Evolutionary conservation across 2,113 vertebrate species (phyloP).

Genomic region (Labeo catla): DNA sequence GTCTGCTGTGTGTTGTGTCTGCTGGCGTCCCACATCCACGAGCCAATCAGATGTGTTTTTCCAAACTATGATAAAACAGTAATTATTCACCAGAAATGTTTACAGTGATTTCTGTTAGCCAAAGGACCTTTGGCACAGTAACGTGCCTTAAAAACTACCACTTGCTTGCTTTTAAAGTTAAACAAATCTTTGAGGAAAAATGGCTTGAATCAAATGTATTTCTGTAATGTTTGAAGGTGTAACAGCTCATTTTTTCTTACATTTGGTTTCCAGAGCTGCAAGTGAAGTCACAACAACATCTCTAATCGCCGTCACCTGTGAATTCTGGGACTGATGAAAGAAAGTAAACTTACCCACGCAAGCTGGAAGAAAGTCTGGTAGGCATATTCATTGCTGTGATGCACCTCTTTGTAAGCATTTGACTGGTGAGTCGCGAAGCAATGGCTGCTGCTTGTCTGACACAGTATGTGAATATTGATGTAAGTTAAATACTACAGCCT

Average conservation of each 20-base stretch:
- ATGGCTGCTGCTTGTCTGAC: background rate
- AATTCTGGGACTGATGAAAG: background rate
- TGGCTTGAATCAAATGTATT: background rate
- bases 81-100: constrained; percentile 48
- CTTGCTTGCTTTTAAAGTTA: background rate
- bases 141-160: background rate
- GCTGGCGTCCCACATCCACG: constrained; percentile 32
- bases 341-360: background rate
- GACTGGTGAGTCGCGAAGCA: background rate
- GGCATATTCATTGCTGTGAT: background rate
- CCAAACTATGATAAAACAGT: constrained; percentile 38
- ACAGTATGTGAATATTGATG: background rate
- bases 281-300: background rate
- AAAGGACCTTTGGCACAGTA: constrained; percentile 29
- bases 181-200: constrained; percentile 8
- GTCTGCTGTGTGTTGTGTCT: constrained; percentile 43
- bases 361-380: constrained; percentile 2
- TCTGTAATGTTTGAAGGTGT: background rate
- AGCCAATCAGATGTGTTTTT: constrained; percentile 32
- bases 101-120: constrained; percentile 38
- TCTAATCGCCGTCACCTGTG: background rate
- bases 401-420: background rate
- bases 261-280: background rate
- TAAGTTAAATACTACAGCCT: background rate
- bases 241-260: constrained; percentile 1